Evolutionary conservation across 1,140 invertebrate species (phyloP), one percentile per base, ranked within the genome.

Genomic region (Oreohelix idahoensis): DNA sequence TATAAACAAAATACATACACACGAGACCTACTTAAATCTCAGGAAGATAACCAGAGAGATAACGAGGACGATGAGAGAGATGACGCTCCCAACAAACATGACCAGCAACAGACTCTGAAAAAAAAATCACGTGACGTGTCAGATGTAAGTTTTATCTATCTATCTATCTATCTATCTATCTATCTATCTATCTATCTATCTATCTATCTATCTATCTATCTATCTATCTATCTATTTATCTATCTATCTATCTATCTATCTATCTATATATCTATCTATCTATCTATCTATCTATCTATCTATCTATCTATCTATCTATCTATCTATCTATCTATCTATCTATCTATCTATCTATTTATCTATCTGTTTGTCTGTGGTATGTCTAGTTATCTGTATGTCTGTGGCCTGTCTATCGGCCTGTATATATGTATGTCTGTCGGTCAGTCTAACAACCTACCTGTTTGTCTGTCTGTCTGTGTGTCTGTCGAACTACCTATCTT

Each of bases 1-100:
- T 58, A 58, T 58, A 58, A 11, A 58, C 20, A 58, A 11, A 58
- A 58, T n/a, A 58, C 15, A 58, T n/a, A 58, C 15, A 58, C 53
- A 32, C 11, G 8, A 32, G 10, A 77, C 75, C 53, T 77, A 77
- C 75, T 77, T 77, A n/a, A 77, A 77, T 35, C n/a, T 51, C 26
- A 77, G 42, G 23, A 77, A 53, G n/a, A 77, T 77, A 35, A 53
- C 13, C 35, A 77, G 49, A 8, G 75, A 77, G 1, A 77, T 77
- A n/a, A 77, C 29, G 26, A 77, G 75, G 36, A 77, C 42, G 32
- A 77, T 23, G 29, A 77, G 75, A 20, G 75, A 77, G 32, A 77
- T 53, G 23, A 51, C n/a, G 45, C 75, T 51, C 1, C 75, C 75
- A 26, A 77, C 29, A 38, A 77, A 77, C 38, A 66, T 66, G 8